Conservation (phyloP, 2,888 invertebrate species). For the Aethes cnicana region DNA sequence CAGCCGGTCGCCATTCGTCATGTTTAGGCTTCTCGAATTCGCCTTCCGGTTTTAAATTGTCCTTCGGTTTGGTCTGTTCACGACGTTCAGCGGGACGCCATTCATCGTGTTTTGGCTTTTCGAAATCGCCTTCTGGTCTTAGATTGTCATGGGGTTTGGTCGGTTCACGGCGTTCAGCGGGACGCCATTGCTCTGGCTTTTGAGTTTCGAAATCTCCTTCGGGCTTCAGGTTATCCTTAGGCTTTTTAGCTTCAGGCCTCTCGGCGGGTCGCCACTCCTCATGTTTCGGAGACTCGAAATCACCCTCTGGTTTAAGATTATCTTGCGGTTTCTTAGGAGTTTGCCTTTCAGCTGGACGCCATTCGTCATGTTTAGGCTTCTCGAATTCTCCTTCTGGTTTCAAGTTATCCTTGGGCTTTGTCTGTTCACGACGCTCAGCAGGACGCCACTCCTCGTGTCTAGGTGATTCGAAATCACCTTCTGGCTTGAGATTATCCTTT, state of each 20-base stretch:
- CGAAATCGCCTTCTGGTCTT: conserved; percentile 69
- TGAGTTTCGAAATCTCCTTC: conserved; percentile 69
- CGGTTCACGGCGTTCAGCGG: conserved; percentile 57
- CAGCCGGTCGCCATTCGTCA: conserved; percentile 61
- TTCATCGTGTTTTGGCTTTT: conserved; percentile 49
- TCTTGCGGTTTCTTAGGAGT: conserved; percentile 64
- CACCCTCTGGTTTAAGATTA: conserved; percentile 80
- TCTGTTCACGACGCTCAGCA: conserved; percentile 56
- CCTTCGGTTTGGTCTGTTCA: conserved; percentile 76
- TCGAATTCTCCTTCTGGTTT: conserved; percentile 81
- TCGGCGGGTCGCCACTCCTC: conserved; percentile 55
- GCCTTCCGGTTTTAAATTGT: conserved; percentile 80
- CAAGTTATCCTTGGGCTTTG: conserved; percentile 79
- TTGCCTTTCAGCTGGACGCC: conserved; percentile 39
- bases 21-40: conserved; percentile 70
- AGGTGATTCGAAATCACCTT: conserved; percentile 77
- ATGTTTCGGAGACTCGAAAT: conserved; percentile 66
- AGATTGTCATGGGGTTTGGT: conserved; percentile 54
- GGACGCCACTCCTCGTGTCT: conserved; percentile 49
- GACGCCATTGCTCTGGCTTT: conserved; percentile 50
- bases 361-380: conserved; percentile 52
- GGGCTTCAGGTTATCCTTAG: conserved; percentile 70
- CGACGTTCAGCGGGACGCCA: conserved; percentile 70
- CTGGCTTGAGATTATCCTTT: conserved; percentile 76
- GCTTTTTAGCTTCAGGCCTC: conserved; percentile 49